Conservation (phyloP, 2,888 invertebrate genomes). For the Torymus auratus region DNA sequence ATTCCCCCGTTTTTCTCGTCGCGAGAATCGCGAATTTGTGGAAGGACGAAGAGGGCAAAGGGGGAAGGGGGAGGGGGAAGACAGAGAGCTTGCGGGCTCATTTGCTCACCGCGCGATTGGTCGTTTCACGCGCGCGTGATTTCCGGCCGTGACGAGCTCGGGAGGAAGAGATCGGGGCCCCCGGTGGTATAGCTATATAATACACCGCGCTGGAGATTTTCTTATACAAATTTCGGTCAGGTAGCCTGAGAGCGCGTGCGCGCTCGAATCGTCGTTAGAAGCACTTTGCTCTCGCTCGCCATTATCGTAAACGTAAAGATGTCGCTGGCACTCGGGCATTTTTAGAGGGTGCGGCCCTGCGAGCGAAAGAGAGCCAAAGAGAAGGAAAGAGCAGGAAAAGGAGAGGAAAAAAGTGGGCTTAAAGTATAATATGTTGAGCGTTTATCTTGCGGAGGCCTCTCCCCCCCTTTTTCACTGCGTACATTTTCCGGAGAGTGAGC, state of each 20-base stretch:
- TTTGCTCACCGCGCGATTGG: slow-evolving; percentile 50
- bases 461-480: slow-evolving; percentile 13
- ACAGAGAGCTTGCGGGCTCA: slow-evolving; percentile 36
- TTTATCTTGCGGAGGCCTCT: slow-evolving; percentile 22
- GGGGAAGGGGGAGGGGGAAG: no score
- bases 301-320: slow-evolving; percentile 45
- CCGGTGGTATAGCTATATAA: no score
- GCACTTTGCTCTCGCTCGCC: slow-evolving; percentile 14
- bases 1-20: no score
- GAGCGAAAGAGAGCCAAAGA: not conserved
- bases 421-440: slow-evolving; percentile 20
- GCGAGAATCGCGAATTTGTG: no score
- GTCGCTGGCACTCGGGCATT: slow-evolving; percentile 6
- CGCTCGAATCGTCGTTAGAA: slow-evolving; percentile 12
- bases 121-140: slow-evolving; percentile 55
- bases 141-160: slow-evolving; percentile 11
- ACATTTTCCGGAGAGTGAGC: not conserved
- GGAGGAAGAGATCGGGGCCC: not conserved
- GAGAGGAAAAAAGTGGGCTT: not conserved
- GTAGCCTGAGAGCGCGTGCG: not conserved
- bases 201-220: slow-evolving; percentile 3
- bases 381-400: not conserved
- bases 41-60: no score
- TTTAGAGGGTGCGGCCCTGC: not conserved
- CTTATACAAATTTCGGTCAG: slow-evolving; percentile 35